These are phyloP conservation scores for Lycia hirtaria DNA, from an alignment of 2,888 invertebrate genomes.

Conservation along the genomic window DNA sequence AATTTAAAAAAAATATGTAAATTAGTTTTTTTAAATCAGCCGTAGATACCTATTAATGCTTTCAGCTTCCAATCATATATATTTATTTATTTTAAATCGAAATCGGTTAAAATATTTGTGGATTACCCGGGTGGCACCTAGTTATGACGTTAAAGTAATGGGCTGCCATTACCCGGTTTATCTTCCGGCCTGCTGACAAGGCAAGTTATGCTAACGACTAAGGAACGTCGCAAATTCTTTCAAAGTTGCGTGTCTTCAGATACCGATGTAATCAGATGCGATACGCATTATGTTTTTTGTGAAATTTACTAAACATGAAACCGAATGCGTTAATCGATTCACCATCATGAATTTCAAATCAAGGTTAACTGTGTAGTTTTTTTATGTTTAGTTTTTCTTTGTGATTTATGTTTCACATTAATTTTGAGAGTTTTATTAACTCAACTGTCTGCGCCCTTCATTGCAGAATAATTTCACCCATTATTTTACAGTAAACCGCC, in stretches of 20 bases:
- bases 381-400: constrained; percentile 10
- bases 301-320: constrained; percentile 33
- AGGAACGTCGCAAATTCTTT: constrained; percentile 10
- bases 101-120: too few species aligned
- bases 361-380: constrained; percentile 37
- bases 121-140: too few species aligned
- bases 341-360: constrained; percentile 37
- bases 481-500: too few species aligned
- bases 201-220: constrained; percentile 7
- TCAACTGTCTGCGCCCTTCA: not conserved
- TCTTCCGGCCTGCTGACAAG: constrained; percentile 11
- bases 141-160: not conserved
- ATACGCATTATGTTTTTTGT: constrained; percentile 25
- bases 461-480: too few species aligned
- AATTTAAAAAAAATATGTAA: too few species aligned
- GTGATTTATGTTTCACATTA: not conserved
- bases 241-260: constrained; percentile 28
- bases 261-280: constrained; percentile 18
- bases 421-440: not conserved
- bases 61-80: too few species aligned
- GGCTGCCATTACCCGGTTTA: not conserved
- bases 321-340: constrained; percentile 40
- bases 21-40: too few species aligned
- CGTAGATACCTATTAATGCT: too few species aligned
- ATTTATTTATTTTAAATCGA: too few species aligned